phyloP scores from a whole-genome alignment of 2,888 invertebrate species.

The Charanyca ferruginea region DNA sequence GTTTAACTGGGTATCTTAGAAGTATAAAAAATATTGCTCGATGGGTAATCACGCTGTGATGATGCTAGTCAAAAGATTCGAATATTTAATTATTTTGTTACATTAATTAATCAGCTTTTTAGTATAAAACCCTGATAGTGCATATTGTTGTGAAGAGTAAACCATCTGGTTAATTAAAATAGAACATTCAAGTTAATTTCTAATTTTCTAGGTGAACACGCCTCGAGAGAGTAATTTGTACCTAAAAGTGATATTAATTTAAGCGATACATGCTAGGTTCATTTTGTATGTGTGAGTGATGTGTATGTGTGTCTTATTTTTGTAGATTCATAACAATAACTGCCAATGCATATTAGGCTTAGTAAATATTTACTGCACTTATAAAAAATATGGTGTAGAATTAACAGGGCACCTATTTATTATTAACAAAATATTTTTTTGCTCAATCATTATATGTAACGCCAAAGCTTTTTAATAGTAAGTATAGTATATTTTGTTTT shows the following conservation, averaged over 20 bases:
- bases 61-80: constrained; percentile 75
- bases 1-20: constrained; percentile 42
- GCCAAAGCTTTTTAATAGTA: constrained; percentile 64
- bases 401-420: constrained; percentile 68
- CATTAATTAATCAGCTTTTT: constrained; percentile 56
- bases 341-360: constrained; percentile 76
- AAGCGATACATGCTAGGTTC: constrained; percentile 86
- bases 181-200: constrained; percentile 68
- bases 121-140: constrained; percentile 59
- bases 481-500: constrained; percentile 34
- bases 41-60: constrained; percentile 72
- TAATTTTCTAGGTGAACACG: constrained; percentile 60
- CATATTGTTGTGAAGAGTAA: constrained; percentile 52
- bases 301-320: constrained; percentile 65
- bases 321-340: constrained; percentile 69
- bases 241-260: constrained; percentile 90
- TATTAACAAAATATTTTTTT: constrained; percentile 64
- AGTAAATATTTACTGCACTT: constrained; percentile 72
- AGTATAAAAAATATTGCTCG: constrained; percentile 32
- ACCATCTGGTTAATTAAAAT: constrained; percentile 68
- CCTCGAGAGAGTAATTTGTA: constrained; percentile 73
- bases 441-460: constrained; percentile 75
- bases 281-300: constrained; percentile 81
- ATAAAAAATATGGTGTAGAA: constrained; percentile 52
- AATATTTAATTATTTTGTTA: constrained; percentile 52